phyloP scores from a whole-genome alignment of 2,797 vertebrate genomes.

The Anomalospiza imberbis region DNA sequence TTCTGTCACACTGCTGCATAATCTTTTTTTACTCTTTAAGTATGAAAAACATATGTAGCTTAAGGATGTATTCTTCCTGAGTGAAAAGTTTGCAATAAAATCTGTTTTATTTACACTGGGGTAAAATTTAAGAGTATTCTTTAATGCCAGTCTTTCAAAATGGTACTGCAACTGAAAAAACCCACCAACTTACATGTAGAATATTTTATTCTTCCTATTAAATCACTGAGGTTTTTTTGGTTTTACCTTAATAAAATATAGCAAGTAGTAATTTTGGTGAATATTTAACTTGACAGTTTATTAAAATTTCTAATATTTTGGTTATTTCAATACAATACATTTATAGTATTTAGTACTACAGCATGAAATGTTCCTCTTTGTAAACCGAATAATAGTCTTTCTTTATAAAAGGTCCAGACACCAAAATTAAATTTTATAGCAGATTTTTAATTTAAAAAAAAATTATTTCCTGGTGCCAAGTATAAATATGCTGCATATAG shows the following conservation, averaged over 20 bases:
- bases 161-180: neutral
- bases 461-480: neutral
- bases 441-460: neutral
- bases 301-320: neutral
- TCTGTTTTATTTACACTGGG: neutral
- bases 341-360: neutral
- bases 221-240: neutral
- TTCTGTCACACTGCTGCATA: neutral
- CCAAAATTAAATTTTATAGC: neutral
- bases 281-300: neutral
- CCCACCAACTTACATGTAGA: neutral
- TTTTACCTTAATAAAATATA: neutral
- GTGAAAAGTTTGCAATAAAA: neutral
- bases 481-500: neutral
- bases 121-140: neutral
- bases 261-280: constrained; percentile 2
- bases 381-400: neutral
- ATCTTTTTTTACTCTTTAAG: neutral
- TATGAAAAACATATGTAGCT: neutral
- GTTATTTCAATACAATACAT: neutral
- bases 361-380: neutral
- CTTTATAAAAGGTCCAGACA: neutral
- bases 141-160: neutral
- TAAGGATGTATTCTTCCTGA: neutral
- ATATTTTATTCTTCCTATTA: neutral